Base-by-base conservation (phyloP, 2,888 invertebrate genomes). In the Apamea sordens region DNA sequence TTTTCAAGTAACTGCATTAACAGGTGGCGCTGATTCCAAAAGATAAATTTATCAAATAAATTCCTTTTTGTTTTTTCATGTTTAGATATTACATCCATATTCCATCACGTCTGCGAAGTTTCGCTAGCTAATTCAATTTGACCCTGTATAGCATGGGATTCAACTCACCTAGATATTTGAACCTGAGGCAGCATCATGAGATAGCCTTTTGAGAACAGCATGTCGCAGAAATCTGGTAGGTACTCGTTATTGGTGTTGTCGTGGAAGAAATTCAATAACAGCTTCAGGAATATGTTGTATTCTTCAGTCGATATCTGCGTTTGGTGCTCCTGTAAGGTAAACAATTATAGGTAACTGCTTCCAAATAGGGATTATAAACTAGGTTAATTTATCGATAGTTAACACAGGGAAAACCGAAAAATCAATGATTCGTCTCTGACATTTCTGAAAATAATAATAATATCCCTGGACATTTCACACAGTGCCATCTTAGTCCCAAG, bases 171-270 rank as follows among this genome's bases (percentile, higher is more conserved):
- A 2, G 86, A 81, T 63, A 96, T 93, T 82, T 96, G 96, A 8
- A 88, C 92, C 83, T 95, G 94, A 1, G 96, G 96, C 61, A 97
- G 83, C 92, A 95, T 92, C 24, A 91, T 91, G 3, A 97, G 87
- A 79, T 96, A 97, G 24, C 95, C 95, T 74, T 93, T 94, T 2
- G 93, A 90, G 73, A 94, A 94, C 47, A 96, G 86, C 80, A 92
- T 87, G n/a, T 96, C 96, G 76, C 95, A 95, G 82, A 96, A 94
- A n/a, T 94, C 93, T 5, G 90, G 76, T 11, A 95, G 70, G 6
- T 80, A 86, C 3, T 92, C 93, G 0, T 86, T 86, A 36, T 90
- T 91, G 0, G 84, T 68, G 65, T 90, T 92, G 44, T 94, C 93
- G 65, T 93, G 88, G 69, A 96, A 92, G 77, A 94, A 95, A 56